phyloP scores from a whole-genome alignment of 2,113 vertebrate genomes.

The Burhinus oedicnemus region DNA sequence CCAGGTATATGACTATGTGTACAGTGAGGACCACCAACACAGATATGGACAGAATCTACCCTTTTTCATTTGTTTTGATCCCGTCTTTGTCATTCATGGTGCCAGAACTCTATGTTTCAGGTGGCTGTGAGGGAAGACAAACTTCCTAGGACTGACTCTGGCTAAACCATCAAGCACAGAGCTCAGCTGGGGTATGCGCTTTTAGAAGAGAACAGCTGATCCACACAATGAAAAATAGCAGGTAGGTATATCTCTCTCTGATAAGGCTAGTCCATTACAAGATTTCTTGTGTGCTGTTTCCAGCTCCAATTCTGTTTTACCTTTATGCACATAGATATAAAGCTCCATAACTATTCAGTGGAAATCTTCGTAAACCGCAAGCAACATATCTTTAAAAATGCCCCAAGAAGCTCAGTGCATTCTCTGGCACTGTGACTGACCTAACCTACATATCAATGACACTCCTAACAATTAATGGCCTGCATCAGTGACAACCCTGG shows the following conservation, averaged over 20 bases:
- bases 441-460: neutral
- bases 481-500: neutral
- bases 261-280: neutral
- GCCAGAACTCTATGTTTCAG: neutral
- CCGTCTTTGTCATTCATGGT: neutral
- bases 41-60: neutral
- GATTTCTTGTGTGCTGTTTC: neutral
- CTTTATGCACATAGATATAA: neutral
- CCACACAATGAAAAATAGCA: neutral
- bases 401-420: neutral
- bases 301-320: neutral
- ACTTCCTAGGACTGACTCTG: neutral
- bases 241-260: neutral
- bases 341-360: neutral
- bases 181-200: neutral
- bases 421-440: neutral
- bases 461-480: neutral
- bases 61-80: neutral
- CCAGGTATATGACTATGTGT: neutral
- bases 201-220: neutral
- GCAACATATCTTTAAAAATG: neutral
- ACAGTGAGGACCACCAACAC: neutral
- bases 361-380: neutral
- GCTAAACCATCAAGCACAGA: neutral
- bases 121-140: neutral